A percentile compares a stretch with the other conserved stretches of the same genome.
These are phyloP conservation scores for Sarcophaga subvicina DNA, from an alignment of 2,888 invertebrate genomes.

Conservation along the genomic window DNA sequence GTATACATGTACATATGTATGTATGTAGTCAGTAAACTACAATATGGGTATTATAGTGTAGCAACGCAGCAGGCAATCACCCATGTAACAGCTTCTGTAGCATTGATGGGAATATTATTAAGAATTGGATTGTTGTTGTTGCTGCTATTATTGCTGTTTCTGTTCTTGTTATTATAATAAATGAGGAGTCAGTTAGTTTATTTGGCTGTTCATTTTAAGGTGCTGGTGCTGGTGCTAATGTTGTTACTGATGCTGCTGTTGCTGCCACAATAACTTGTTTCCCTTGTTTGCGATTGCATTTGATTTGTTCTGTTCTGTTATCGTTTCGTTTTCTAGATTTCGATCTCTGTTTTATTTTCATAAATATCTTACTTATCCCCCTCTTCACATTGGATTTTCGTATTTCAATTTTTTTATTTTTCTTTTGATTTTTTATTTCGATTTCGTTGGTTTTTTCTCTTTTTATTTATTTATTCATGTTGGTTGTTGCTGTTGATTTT, in stretches of 20 bases:
- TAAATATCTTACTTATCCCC: constrained; percentile 35
- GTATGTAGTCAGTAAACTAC: not conserved
- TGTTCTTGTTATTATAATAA: constrained; percentile 47
- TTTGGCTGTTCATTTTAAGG: constrained; percentile 26
- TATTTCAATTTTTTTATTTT: not conserved
- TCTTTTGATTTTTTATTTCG: not conserved
- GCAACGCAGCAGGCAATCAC: constrained; percentile 51
- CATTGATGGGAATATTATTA: constrained; percentile 34
- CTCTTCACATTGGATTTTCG: not conserved
- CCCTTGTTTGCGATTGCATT: constrained; percentile 8
- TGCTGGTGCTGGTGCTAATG: constrained; percentile 12
- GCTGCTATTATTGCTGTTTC: constrained; percentile 3
- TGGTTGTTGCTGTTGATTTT: constrained; percentile 27
- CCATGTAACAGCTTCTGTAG: constrained; percentile 55
- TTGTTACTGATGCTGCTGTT: constrained; percentile 3
- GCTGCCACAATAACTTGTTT: constrained; percentile 47
- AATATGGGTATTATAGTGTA: constrained; percentile 1
- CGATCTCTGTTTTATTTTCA: constrained; percentile 42
- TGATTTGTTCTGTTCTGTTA: constrained; percentile 19
- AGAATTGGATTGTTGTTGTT: constrained; percentile 17
- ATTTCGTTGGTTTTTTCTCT: not conserved
- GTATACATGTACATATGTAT: not conserved
- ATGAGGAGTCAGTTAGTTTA: constrained; percentile 34
- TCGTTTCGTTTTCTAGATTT: constrained; percentile 30
- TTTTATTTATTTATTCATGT: constrained; percentile 12